Conservation (phyloP, 2,113 vertebrate species). For the Eleginops maclovinus region DNA sequence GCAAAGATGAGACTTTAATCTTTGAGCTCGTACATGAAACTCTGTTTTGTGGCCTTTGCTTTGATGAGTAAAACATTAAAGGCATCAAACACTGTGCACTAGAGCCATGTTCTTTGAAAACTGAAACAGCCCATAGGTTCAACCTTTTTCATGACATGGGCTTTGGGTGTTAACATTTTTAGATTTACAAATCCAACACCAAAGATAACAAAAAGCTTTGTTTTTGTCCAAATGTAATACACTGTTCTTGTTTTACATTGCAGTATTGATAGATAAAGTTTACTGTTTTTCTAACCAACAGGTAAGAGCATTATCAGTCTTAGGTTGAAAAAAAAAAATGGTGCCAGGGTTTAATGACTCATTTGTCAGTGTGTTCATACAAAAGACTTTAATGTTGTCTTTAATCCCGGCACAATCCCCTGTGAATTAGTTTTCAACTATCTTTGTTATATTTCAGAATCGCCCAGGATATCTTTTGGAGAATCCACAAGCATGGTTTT, state of each 20-base stretch:
- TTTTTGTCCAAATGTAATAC: neutral
- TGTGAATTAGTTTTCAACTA: neutral
- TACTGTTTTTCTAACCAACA: slow-evolving; percentile 3
- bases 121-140: slow-evolving; percentile 41
- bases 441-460: slow-evolving; percentile 83
- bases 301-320: neutral
- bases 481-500: slow-evolving; percentile 85
- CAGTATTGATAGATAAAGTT: neutral
- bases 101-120: slow-evolving; percentile 46
- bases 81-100: slow-evolving; percentile 36
- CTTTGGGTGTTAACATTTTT: slow-evolving; percentile 30
- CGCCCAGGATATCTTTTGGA: slow-evolving; percentile 93
- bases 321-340: neutral
- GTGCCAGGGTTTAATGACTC: neutral
- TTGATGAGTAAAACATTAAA: slow-evolving; percentile 55
- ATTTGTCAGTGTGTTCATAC: neutral
- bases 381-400: neutral
- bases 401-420: neutral
- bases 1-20: slow-evolving; percentile 23
- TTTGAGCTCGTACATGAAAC: slow-evolving; percentile 26
- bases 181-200: slow-evolving; percentile 18
- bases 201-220: neutral
- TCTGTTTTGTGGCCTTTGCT: slow-evolving; percentile 35
- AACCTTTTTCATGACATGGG: slow-evolving; percentile 34
- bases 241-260: neutral